phyloP scores from a whole-genome alignment of 2,888 invertebrate species.

The Yponomeuta plumbellus region DNA sequence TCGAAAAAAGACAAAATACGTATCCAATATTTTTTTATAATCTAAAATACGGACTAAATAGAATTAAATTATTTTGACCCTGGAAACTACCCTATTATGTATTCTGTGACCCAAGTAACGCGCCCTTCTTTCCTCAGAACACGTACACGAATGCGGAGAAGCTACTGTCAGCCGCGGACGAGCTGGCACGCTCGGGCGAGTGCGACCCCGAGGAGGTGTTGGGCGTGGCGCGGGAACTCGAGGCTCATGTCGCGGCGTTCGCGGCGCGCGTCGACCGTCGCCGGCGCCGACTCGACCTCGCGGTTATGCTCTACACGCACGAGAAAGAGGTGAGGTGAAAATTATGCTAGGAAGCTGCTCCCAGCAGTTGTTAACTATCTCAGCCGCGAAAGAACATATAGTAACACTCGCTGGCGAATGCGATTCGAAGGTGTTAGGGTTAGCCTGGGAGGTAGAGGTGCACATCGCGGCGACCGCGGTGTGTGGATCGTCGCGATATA shows the following conservation, averaged over 20 bases:
- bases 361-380: too few species aligned
- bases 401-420: conserved; percentile 96
- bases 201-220: conserved; percentile 97
- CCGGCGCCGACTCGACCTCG: conserved; percentile 91
- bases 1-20: too few species aligned
- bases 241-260: conserved; percentile 95
- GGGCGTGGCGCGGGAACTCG: conserved; percentile 94
- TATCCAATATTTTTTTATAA: too few species aligned
- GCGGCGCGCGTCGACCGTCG: conserved; percentile 94
- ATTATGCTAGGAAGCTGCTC: too few species aligned
- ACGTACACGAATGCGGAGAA: conserved; percentile 99
- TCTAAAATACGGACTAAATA: too few species aligned
- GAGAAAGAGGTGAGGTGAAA: conserved; percentile 86
- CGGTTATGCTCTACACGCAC: conserved; percentile 96
- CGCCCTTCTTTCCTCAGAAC: conserved; percentile 77
- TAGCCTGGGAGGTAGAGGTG: conserved; percentile 94
- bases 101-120: too few species aligned
- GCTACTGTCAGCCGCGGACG: conserved; percentile 95
- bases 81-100: too few species aligned
- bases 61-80: too few species aligned
- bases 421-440: conserved; percentile 95
- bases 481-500: conserved; percentile 84
- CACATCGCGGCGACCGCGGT: conserved; percentile 96
- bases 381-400: conserved; percentile 90
- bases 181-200: conserved; percentile 96